Percentiles rank a stretch among this genome's conserved stretches.
Evolutionary conservation across 2,888 invertebrate genomes (phyloP).

Genomic region (Cerastis leucographa): DNA sequence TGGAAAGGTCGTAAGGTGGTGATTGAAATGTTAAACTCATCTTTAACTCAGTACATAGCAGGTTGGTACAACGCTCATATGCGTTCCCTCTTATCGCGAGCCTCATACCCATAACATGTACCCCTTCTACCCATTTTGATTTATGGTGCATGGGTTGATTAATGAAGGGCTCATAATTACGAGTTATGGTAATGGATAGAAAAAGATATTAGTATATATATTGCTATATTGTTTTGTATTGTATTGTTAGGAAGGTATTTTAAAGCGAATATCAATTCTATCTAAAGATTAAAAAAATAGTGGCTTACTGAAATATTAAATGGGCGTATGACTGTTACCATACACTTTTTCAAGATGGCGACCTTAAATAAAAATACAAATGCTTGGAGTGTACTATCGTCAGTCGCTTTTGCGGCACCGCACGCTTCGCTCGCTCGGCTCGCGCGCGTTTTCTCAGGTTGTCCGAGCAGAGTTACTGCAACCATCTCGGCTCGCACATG

Average conservation of each 20-base stretch:
- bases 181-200: not conserved
- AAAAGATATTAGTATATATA: too few relatives aligned
- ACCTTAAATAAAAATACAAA: too few relatives aligned
- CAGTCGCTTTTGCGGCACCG: not conserved
- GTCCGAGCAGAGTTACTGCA: not conserved
- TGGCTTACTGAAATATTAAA: too few relatives aligned
- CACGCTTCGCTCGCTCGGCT: not conserved
- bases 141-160: constrained; percentile 47
- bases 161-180: constrained; percentile 36
- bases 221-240: too few relatives aligned
- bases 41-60: not conserved
- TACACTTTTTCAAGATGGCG: too few relatives aligned
- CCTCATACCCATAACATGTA: not conserved
- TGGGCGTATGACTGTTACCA: too few relatives aligned
- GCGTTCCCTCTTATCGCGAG: constrained; percentile 6
- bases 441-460: not conserved
- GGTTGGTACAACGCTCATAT: not conserved
- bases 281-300: too few relatives aligned
- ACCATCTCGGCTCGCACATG: not conserved
- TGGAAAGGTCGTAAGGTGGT: not conserved
- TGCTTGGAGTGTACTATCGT: not conserved
- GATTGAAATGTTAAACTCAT: not conserved
- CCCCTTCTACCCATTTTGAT: constrained; percentile 31
- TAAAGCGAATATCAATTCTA: too few relatives aligned
- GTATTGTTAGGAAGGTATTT: too few relatives aligned